Evolutionary conservation across 1,140 invertebrate species (phyloP).

Genomic region (Drosophila setifemur): DNA sequence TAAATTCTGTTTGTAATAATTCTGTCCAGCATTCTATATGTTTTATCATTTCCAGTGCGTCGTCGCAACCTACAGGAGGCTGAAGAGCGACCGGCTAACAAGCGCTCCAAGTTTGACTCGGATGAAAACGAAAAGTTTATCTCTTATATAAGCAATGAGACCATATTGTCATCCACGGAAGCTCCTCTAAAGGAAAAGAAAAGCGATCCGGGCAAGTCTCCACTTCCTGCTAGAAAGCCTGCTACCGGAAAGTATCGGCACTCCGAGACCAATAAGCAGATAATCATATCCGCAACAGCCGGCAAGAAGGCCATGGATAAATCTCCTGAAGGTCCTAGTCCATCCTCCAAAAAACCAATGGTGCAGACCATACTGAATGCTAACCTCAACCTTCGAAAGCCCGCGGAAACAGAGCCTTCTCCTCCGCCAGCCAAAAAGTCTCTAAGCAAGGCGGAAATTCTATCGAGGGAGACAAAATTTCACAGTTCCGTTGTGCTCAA

Average conservation of each 20-base stretch:
- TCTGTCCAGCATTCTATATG: too few species aligned
- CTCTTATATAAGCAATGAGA: conserved; percentile 21
- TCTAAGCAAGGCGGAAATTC: background rate
- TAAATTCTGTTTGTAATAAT: background rate
- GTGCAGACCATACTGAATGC: conserved; percentile 26
- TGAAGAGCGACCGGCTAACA: conserved; percentile 1
- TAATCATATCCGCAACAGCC: background rate
- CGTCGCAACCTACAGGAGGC: conserved; percentile 3
- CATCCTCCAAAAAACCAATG: conserved; percentile 10
- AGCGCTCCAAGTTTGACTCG: conserved; percentile 6
- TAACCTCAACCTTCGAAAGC: conserved; percentile 11
- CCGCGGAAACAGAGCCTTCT: background rate
- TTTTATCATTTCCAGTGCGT: conserved; percentile 1
- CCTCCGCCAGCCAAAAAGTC: background rate
- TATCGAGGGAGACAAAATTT: background rate
- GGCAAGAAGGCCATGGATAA: background rate
- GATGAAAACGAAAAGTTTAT: background rate
- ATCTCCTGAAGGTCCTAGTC: background rate
- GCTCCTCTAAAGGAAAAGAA: background rate
- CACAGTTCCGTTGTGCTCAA: conserved; percentile 7
- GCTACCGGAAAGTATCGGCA: background rate
- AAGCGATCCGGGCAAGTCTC: background rate
- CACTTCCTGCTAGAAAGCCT: background rate
- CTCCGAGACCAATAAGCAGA: background rate
- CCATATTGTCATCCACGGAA: conserved; percentile 1